Conservation (phyloP, 92 coral and sea anemone genomes). For the Epizoanthus scotinus region DNA sequence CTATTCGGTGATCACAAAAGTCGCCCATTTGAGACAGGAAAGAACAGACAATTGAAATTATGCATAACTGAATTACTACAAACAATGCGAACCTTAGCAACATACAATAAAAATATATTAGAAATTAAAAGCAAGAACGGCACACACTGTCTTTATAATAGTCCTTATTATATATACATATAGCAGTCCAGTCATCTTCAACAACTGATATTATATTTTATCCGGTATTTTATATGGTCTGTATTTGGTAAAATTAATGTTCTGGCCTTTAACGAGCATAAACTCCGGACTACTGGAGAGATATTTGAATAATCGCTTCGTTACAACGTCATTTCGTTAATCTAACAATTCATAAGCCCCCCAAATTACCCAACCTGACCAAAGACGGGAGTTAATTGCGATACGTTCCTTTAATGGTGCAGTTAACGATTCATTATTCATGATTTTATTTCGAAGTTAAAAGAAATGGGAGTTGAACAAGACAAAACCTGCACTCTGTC, state of each 20-base stretch:
- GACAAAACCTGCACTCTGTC: neutral
- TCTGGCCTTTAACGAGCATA: neutral
- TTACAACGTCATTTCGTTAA: neutral
- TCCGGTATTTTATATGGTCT: too few relatives aligned
- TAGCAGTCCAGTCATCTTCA: too few relatives aligned
- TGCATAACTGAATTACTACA: constrained; percentile 25
- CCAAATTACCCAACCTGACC: neutral
- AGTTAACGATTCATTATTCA: neutral
- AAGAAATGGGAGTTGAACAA: neutral
- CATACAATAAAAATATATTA: neutral
- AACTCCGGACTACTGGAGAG: too few relatives aligned
- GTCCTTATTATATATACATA: too few relatives aligned
- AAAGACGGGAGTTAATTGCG: neutral
- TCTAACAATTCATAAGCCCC: neutral
- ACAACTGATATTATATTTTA: too few relatives aligned
- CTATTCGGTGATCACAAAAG: too few relatives aligned
- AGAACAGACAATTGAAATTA: neutral
- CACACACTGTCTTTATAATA: too few relatives aligned
- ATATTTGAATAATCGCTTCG: too few relatives aligned
- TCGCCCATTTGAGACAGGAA: too few relatives aligned
- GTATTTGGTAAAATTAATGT: neutral
- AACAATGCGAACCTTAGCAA: constrained; percentile 8
- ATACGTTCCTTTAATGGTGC: neutral
- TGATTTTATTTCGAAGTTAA: neutral
- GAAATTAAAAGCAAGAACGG: too few relatives aligned